Evolutionary conservation across 2,113 vertebrate genomes (phyloP), one percentile per base, ranked within the genome.

Genomic region (Mastomys coucha): DNA sequence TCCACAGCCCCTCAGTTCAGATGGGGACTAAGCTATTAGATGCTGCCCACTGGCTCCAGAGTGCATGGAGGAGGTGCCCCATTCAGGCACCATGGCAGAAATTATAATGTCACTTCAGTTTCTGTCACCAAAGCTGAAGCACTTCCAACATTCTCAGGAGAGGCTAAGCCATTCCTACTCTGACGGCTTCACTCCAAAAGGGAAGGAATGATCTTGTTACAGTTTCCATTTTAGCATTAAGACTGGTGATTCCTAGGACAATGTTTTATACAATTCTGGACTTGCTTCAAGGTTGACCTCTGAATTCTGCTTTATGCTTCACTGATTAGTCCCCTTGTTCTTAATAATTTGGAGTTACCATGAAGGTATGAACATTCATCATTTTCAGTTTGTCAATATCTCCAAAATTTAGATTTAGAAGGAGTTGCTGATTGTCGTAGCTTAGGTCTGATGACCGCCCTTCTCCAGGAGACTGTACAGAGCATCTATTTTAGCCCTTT

Each of bases 201-300:
- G 28, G 86, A 75, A 67, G 8, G 28, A 53, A 80, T 53, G 26
- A 51, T 49, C 60, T 63, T 58, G 56, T 36, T 49, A 56, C 3
- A 63, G 31, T 24, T 84, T 60, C 42, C 53, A 69, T 17, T 69
- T 67, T 31, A 36, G 16, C 51, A 24, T 8, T 19, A 80, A 53
- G 56, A 81, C 33, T 81, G 51, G 63, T 42, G 63, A 58, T 56
- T 94, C 51, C 42, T 72, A 63, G 89, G 53, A 53, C 5, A 49
- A 10, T 84, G 73, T 75, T 70, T 88, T 26, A 77, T 17, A 81
- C 5, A 80, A 1, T 88, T 56, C 86, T 89, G 39, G 31, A 56
- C 42, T 82, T 73, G 53, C 65, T 88, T 92, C 75, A 73, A 49
- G 58, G 24, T 45, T 58, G 60, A 42, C 91, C 86, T 86, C 53